Evolutionary conservation across 2,797 vertebrate genomes (phyloP).

Genomic region (Pangasius djambal): DNA sequence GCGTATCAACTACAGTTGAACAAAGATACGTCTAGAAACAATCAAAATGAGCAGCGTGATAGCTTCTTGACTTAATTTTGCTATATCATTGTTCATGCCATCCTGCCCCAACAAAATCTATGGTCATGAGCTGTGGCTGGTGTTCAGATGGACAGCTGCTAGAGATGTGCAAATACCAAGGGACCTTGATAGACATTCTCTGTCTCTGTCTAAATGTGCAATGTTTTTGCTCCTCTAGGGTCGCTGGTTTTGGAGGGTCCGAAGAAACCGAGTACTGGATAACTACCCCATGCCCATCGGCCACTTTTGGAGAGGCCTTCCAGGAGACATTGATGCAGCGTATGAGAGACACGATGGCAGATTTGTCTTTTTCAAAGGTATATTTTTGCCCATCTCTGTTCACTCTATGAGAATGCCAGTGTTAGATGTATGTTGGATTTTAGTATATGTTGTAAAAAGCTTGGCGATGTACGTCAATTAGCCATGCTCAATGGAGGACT

Average conservation of each 20-base stretch:
- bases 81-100: not conserved
- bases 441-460: constrained; percentile 10
- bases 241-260: constrained; percentile 96
- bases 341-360: constrained; percentile 92
- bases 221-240: constrained; percentile 74
- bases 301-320: constrained; percentile 96
- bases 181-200: not conserved
- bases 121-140: not conserved
- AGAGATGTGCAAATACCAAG: not conserved
- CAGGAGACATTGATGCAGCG: constrained; percentile 89
- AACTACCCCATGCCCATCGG: constrained; percentile 97
- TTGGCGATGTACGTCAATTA: constrained; percentile 7
- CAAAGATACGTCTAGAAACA: too few relatives aligned
- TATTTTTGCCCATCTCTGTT: constrained; percentile 31
- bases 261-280: constrained; percentile 92
- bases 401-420: not conserved
- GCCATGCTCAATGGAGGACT: constrained; percentile 12
- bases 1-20: too few relatives aligned
- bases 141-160: not conserved
- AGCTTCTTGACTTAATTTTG: not conserved
- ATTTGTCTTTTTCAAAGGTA: constrained; percentile 98
- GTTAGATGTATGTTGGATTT: not conserved
- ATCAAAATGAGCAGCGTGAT: too few relatives aligned
- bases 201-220: not conserved
- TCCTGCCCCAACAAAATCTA: not conserved